These are phyloP conservation scores for Mesochorus sp. DNA, from an alignment of 2,888 invertebrate species.

Conservation along the genomic window DNA sequence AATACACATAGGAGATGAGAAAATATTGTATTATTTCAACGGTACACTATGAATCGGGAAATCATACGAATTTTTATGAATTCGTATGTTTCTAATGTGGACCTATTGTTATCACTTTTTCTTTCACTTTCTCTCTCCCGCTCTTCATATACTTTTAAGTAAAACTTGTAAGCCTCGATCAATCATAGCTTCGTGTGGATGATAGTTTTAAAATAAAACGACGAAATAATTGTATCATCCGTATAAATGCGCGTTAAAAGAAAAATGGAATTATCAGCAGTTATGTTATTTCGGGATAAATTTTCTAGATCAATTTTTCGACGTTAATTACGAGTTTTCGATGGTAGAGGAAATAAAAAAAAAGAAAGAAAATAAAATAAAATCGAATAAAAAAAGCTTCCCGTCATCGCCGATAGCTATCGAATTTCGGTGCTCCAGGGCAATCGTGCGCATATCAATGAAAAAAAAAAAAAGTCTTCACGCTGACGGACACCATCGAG, in stretches of 20 bases:
- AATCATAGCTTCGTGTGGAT: not conserved
- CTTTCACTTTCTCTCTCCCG: not conserved
- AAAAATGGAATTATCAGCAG: not conserved
- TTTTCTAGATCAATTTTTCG: constrained; percentile 24
- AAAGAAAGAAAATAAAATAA: not conserved
- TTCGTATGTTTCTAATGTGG: not conserved
- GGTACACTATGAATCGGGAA: not conserved
- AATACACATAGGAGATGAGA: not conserved
- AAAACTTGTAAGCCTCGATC: constrained; percentile 4
- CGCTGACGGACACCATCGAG: constrained; percentile 43
- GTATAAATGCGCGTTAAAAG: not conserved
- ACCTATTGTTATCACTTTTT: not conserved
- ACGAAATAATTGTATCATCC: not conserved
- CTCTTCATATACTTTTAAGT: not conserved
- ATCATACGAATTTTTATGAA: not conserved
- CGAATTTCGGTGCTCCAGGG: constrained; percentile 15
- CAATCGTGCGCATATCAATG: not conserved
- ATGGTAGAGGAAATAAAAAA: too few relatives aligned
- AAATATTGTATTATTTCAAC: not conserved
- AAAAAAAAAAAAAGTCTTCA: constrained; percentile 33
- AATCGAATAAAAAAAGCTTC: constrained; percentile 33
- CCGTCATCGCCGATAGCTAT: constrained; percentile 19
- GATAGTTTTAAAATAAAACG: constrained; percentile 10
- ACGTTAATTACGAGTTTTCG: constrained; percentile 28
- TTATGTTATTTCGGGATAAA: not conserved